Percentiles rank a stretch among this genome's conserved stretches.
Conservation (phyloP, 2,113 vertebrate genomes). For the Scortum barcoo region DNA sequence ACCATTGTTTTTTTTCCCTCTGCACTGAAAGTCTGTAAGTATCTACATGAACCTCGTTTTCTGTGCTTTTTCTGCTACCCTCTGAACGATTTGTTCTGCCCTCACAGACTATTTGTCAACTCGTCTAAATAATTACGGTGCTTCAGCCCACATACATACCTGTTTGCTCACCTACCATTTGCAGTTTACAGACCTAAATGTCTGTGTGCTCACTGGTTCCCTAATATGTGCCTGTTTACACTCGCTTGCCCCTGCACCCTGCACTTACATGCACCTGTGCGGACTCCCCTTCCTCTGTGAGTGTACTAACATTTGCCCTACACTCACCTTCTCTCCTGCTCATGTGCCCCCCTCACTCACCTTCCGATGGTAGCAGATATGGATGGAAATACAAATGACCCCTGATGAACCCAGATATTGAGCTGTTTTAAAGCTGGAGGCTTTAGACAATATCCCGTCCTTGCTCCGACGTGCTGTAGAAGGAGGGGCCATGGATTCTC, state of each 20-base stretch:
- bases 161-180: conserved; percentile 53
- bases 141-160: conserved; percentile 48
- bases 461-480: conserved; percentile 45
- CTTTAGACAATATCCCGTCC: conserved; percentile 79
- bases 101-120: conserved; percentile 47
- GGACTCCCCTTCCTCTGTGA: conserved; percentile 54
- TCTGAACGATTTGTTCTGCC: conserved; percentile 49
- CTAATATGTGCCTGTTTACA: conserved; percentile 61
- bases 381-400: conserved; percentile 84
- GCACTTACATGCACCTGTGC: conserved; percentile 53
- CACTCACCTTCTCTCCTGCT: conserved; percentile 63
- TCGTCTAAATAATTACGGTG: conserved; percentile 60
- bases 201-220: conserved; percentile 38
- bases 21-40: conserved; percentile 27
- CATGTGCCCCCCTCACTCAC: conserved; percentile 63
- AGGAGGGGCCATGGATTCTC: conserved; percentile 63
- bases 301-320: conserved; percentile 68
- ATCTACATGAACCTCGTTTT: conserved; percentile 41
- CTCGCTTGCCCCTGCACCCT: conserved; percentile 38
- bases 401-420: conserved; percentile 79
- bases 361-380: conserved; percentile 80
- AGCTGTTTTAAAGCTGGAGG: conserved; percentile 81
- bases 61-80: conserved; percentile 34
- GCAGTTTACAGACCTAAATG: conserved; percentile 54
- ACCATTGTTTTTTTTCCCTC: not conserved